phyloP scores from a whole-genome alignment of 2,888 invertebrate species.

The Lycophotia porphyrea region DNA sequence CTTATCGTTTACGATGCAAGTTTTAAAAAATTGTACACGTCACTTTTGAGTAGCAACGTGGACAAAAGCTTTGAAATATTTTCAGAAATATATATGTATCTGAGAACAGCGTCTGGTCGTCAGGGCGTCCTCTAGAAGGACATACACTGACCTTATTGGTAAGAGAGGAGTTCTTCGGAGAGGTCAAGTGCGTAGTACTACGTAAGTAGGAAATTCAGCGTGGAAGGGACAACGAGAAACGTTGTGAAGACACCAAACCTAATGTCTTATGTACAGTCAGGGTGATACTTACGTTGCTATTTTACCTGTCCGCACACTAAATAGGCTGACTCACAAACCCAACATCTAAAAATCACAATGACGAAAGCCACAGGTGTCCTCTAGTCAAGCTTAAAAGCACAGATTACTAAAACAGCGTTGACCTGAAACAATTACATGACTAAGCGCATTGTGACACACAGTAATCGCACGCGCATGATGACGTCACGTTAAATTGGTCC shows the following conservation, averaged over 20 bases:
- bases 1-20: too few relatives aligned
- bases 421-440: constrained; percentile 68
- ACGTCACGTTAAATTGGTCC: constrained; percentile 69
- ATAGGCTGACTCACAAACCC: not conserved
- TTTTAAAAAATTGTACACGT: not conserved
- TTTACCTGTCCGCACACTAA: not conserved
- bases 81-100: not conserved
- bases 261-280: not conserved
- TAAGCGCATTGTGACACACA: constrained; percentile 67
- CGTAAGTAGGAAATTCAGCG: not conserved
- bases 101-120: not conserved
- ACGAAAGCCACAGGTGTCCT: constrained; percentile 63
- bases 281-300: not conserved
- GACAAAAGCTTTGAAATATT: not conserved
- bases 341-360: constrained; percentile 14
- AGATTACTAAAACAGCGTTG: constrained; percentile 62
- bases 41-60: not conserved
- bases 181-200: not conserved
- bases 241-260: too few relatives aligned
- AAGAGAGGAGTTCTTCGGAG: not conserved
- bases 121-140: not conserved
- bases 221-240: not conserved
- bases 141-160: not conserved
- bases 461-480: constrained; percentile 63
- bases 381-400: constrained; percentile 56